A percentile compares a stretch with the other conserved stretches of the same genome.
These are phyloP conservation scores for Zootoca vivipara DNA, from an alignment of 2,113 vertebrate species.

Conservation along the genomic window DNA sequence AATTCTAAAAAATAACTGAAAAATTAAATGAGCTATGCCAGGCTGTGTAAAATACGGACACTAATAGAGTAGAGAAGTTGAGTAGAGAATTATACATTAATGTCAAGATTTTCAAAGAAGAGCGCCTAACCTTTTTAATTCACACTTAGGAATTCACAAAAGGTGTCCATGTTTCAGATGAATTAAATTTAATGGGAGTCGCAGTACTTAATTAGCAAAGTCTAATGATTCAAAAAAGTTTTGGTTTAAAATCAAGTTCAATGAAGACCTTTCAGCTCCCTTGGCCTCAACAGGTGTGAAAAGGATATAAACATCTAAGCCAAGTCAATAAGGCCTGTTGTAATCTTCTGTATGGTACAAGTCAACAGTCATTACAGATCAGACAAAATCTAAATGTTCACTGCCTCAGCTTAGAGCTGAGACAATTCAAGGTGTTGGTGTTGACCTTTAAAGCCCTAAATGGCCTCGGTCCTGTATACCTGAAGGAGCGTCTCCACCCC, in stretches of 20 bases:
- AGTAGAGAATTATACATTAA: neutral
- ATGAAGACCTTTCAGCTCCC: neutral
- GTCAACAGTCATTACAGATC: too few species aligned
- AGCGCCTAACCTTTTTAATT: neutral
- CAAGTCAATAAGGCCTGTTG: neutral
- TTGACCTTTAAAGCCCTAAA: too few species aligned
- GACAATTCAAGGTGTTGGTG: too few species aligned
- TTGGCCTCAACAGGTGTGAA: neutral
- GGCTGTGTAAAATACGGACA: neutral
- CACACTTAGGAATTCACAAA: neutral
- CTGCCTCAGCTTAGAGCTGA: too few species aligned
- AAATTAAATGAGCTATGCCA: slow-evolving; percentile 1
- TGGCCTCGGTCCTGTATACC: too few species aligned
- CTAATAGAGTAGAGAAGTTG: neutral
- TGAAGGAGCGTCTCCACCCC: too few species aligned
- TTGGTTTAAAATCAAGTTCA: neutral
- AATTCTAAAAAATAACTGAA: neutral
- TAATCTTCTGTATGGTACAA: too few species aligned
- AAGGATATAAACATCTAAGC: neutral
- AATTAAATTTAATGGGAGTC: slow-evolving; percentile 5
- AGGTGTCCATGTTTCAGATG: neutral
- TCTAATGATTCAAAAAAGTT: neutral
- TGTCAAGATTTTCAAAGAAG: neutral
- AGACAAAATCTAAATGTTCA: too few species aligned
- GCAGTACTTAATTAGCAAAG: neutral